Base-by-base conservation (phyloP, 2,797 vertebrate genomes). In the Sciurus vulgaris region DNA sequence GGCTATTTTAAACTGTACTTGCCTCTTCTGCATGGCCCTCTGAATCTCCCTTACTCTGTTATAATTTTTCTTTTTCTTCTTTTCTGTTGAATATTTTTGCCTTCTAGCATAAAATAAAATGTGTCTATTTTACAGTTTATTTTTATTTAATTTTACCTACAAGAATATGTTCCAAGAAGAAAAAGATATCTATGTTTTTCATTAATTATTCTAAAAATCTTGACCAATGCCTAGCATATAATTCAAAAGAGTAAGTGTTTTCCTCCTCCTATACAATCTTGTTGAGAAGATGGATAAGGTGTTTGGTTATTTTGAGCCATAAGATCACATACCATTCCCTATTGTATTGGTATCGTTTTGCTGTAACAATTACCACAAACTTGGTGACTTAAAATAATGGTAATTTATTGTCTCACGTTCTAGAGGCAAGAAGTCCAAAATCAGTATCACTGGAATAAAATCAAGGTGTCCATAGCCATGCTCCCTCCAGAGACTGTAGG, bases 141-240 rank as follows among this genome's bases (percentile, higher is more conserved):
- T 72, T 96, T 35, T 76, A 26, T 35, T 89, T 89, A 35, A 51
- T 3, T 77, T 95, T 65, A 76, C 4, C 15, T 44, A 20, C 24
- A 86, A 44, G 47, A 85, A 77, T 72, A 72, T 72, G 15, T 77
- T 82, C 61, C 35, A 74, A 86, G 44, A 88, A 94, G 35, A 72
- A 81, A 56, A 12, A 35, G 18, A 11, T 15, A 10, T 81, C 69
- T 82, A 59, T 18, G 2, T 26, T 92, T 88, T 90, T 72, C 69
- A 47, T 30, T 77, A 20, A 30, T 76, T 70, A 51, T 59, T 49
- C 69, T 76, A 73, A 86, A 86, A 14, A 95, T 82, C 33, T 38
- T 7, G 24, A 77, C 65, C 35, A 83, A 79, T 49, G 28, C 1
- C 28, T 78, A n/a, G 33, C 30, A 59, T 74, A 22, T 12, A 82